Evolutionary conservation across 2,113 vertebrate species (phyloP), one percentile per base, ranked within the genome.

Genomic region (Melanocharis versteri): DNA sequence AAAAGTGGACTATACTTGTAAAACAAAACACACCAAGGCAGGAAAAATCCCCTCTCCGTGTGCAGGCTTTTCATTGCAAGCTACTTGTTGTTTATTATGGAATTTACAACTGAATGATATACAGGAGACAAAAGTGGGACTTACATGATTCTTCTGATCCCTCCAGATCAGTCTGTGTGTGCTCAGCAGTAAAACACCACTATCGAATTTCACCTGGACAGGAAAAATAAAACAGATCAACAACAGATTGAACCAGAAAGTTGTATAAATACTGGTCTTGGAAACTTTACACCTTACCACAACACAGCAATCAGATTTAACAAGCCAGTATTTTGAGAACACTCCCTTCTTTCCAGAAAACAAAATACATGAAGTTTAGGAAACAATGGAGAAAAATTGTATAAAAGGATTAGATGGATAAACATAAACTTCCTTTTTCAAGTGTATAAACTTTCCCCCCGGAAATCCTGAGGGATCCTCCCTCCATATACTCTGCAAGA

Each of bases 131-230:
- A 12, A 83, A 47, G 11, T 19, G 7, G 16, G 28, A 92, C 98
- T 98, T 98, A 99, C 99, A 90, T 99, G 98, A 94, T 99, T 99
- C 96, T 99, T 99, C 66, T 98, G 97, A 95, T 99, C 99, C 96
- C 99, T 99, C 99, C 99, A 99, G 65, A 99, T 98, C 48, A 99
- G 93, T 42, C 98, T 98, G 93, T 99, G 99, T 56, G 99, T 99
- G 93, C 98, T 99, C 80, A 99, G 97, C 39, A 99, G 97, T 68
- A 98, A 98, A 42, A 98, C 94, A 45, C 99, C 99, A 18, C 97
- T 94, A 90, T 99, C 99, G 44, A 99, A 98, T 93, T 99, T 99
- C 50, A 98, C 97, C 99, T 99, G 94, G 47, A 86, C 54, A 72
- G 50, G 64, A 88, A 97, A 91, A 92, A 93, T 28, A 51, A 35